These are phyloP conservation scores for Protomyctophum bolini DNA, from an alignment of 2,113 vertebrate genomes.

Conservation along the genomic window DNA sequence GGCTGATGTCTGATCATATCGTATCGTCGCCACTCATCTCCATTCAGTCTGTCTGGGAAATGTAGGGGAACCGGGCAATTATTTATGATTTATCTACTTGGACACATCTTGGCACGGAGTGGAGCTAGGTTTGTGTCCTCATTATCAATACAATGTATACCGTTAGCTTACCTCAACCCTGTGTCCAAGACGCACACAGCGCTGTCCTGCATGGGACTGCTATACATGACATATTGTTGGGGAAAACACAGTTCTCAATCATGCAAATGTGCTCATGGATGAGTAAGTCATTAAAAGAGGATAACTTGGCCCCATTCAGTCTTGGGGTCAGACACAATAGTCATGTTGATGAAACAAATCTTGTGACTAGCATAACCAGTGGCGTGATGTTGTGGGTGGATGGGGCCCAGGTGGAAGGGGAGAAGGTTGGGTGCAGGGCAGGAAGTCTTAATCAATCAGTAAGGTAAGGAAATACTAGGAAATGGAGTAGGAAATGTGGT, in stretches of 20 bases:
- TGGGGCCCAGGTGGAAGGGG: background rate
- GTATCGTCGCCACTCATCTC: slow-evolving; percentile 64
- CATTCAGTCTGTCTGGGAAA: slow-evolving; percentile 59
- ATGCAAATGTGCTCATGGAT: slow-evolving; percentile 64
- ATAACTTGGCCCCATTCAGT: slow-evolving; percentile 39
- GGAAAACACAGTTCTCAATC: slow-evolving; percentile 45
- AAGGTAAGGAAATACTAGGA: no score
- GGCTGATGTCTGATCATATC: slow-evolving; percentile 71
- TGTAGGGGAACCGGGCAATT: slow-evolving; percentile 69
- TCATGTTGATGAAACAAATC: slow-evolving; percentile 24
- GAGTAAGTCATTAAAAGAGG: slow-evolving; percentile 51
- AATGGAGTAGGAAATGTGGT: no score
- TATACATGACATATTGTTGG: slow-evolving; percentile 53
- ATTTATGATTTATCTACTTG: slow-evolving; percentile 81
- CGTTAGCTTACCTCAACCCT: slow-evolving; percentile 54
- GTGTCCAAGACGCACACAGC: slow-evolving; percentile 30
- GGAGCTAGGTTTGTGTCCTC: slow-evolving; percentile 67
- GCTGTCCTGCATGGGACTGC: slow-evolving; percentile 39
- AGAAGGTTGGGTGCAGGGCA: background rate
- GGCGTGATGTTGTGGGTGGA: background rate
- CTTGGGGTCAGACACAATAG: slow-evolving; percentile 25
- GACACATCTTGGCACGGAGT: slow-evolving; percentile 73
- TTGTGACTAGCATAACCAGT: background rate
- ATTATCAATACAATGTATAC: slow-evolving; percentile 69
- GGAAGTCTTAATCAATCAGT: no score